These are phyloP conservation scores for Megathymus violae DNA, from an alignment of 1,140 invertebrate genomes.

Conservation along the genomic window DNA sequence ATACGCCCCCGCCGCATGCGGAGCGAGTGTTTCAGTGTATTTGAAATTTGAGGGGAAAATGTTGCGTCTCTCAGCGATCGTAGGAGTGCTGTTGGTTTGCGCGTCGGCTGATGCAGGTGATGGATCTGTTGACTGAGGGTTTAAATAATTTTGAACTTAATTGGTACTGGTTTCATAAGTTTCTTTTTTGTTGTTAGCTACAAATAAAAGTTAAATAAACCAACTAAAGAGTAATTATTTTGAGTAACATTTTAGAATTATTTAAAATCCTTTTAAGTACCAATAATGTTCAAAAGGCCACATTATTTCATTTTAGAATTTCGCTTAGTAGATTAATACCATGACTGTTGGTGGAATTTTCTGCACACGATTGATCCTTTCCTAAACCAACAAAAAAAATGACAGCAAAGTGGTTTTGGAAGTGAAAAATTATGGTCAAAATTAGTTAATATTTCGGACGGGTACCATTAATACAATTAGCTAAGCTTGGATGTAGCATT, in stretches of 20 bases:
- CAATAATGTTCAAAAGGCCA: conserved; percentile 18
- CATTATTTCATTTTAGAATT: conserved; percentile 25
- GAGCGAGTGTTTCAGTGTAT: conserved; percentile 5
- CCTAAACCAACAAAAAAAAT: background rate
- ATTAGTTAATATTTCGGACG: no score
- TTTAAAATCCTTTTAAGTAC: background rate
- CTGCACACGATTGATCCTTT: background rate
- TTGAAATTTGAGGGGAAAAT: conserved; percentile 38
- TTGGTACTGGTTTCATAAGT: conserved; percentile 21
- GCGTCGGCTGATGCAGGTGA: conserved; percentile 51
- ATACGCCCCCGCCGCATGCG: conserved; percentile 37
- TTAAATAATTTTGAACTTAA: conserved; percentile 11
- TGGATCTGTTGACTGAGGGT: conserved; percentile 39
- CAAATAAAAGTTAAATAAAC: no score
- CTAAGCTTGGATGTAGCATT: no score
- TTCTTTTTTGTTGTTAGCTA: no score
- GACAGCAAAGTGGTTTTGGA: background rate
- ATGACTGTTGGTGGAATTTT: conserved; percentile 42
- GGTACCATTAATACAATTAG: no score
- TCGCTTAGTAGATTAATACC: conserved; percentile 37
- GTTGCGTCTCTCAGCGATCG: conserved; percentile 45
- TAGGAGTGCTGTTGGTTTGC: conserved; percentile 43
- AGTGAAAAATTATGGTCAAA: no score
- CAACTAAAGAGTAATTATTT: no score
- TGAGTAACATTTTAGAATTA: no score